Base-by-base conservation (phyloP, 2,888 invertebrate species). In the Beris chalybata region DNA sequence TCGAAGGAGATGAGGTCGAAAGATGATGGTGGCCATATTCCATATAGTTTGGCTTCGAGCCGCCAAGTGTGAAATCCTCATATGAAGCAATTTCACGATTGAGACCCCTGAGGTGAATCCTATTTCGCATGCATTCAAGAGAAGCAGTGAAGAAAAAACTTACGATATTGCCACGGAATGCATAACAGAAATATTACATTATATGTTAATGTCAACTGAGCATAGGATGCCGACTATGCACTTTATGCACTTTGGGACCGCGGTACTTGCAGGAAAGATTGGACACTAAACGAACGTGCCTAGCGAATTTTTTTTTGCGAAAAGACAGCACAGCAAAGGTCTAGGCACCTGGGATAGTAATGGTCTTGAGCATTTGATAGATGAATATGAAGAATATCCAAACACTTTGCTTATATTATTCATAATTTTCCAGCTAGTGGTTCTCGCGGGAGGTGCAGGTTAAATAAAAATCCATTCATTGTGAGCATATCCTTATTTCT, bases 101-200 rank as follows among this genome's bases (percentile, higher is more conserved):
- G 53, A 68, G 68, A 68, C 68, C 68, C 68, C 68, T 68, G 68
- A 68, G 68, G 68, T 68, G 68, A 68, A 68, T 68, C 68, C 66
- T 68, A 68, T 68, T 68, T 68, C 63, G 57, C 66, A 68, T 68
- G 63, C 66, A 54, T 63, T 68, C 68, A 22, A 22, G 65, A 63
- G 63, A 52, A 66, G 57, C 58, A 66, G 53, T 5, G 9, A 38
- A 38, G 38, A 48, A 61, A 61, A 58, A 61, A 50, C 50, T 48
- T 29, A 43, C 22, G 11, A 48, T 32, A 56, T 47, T 43, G 22
- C 61, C 56, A 57, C 53, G 53, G 68, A 68, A 68, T 68, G 68
- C 68, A 68, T 66, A 66, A 64, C 68, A 68, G 64, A 66, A 68
- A 68, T 68, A 68, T 66, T 63, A 48, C 64, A 68, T 65, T 66